Evolutionary conservation across 35 echinoderm and acorn worm genomes (phyloP).

Genomic region (Acanthaster planci): DNA sequence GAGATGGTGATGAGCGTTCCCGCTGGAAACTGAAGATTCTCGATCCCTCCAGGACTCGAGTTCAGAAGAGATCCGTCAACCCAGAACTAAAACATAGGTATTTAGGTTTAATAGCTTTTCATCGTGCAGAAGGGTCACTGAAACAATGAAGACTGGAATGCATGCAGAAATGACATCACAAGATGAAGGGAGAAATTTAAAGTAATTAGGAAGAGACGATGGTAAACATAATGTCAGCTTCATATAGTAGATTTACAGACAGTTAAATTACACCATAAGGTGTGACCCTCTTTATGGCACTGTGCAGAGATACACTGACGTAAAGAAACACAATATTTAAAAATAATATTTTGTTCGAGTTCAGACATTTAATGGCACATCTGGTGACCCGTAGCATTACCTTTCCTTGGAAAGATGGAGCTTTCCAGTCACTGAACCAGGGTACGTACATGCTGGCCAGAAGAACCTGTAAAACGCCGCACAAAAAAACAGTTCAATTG

Average conservation of each 20-base stretch:
- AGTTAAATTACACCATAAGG: too few species aligned
- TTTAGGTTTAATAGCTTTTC: not conserved
- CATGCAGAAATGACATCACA: not conserved
- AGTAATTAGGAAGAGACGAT: too few species aligned
- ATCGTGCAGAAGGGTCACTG: not conserved
- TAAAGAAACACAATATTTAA: too few species aligned
- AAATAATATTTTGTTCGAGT: too few species aligned
- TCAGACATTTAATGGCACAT: not conserved
- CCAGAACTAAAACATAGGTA: slow-evolving; percentile 26
- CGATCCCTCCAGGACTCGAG: slow-evolving; percentile 4
- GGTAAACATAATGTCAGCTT: too few species aligned
- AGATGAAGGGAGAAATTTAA: not conserved
- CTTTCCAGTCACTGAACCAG: slow-evolving; percentile 70
- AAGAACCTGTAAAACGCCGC: slow-evolving; percentile 39
- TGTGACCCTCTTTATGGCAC: too few species aligned
- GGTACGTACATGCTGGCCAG: slow-evolving; percentile 77
- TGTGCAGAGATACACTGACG: too few species aligned
- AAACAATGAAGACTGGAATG: not conserved
- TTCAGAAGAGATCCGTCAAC: slow-evolving; percentile 30
- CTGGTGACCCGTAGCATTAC: slow-evolving; percentile 27
- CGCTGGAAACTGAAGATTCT: slow-evolving; percentile 40
- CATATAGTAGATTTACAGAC: too few species aligned
- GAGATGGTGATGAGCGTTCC: slow-evolving; percentile 60
- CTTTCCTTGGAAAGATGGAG: slow-evolving; percentile 60
- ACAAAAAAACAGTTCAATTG: not conserved